Percentiles rank a stretch among this genome's conserved stretches.
These are phyloP conservation scores for Cyanistes caeruleus DNA, from an alignment of 2,113 vertebrate species.

Conservation along the genomic window DNA sequence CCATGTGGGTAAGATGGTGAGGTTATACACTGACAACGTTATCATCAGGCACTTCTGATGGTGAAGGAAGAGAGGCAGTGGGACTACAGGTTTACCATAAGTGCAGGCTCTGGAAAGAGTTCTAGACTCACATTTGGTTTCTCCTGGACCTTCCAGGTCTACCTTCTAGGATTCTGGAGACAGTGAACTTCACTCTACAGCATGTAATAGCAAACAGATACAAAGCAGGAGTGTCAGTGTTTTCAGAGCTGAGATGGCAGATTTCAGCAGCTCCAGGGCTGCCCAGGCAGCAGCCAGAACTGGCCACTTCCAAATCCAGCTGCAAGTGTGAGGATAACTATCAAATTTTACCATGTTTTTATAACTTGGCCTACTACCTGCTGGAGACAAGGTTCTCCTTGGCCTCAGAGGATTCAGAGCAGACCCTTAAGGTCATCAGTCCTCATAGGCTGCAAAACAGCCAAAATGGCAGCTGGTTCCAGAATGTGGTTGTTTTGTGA, in stretches of 20 bases:
- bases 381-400: background rate
- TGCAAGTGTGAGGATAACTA: slow-evolving; percentile 4
- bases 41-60: background rate
- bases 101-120: background rate
- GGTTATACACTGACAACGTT: background rate
- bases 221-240: background rate
- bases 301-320: background rate
- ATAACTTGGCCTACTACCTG: background rate
- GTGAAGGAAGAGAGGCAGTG: background rate
- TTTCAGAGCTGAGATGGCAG: background rate
- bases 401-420: background rate
- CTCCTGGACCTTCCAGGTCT: background rate
- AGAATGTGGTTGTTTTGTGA: background rate
- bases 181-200: background rate
- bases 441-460: background rate
- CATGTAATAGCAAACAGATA: background rate
- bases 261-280: background rate
- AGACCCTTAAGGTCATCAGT: background rate
- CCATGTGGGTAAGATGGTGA: background rate
- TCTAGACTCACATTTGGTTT: background rate
- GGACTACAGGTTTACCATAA: background rate
- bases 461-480: background rate
- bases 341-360: background rate
- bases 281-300: background rate
- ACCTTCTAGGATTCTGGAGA: background rate